Evolutionary conservation across 2,113 vertebrate genomes (phyloP).

Genomic region (Hyperopisus bebe): DNA sequence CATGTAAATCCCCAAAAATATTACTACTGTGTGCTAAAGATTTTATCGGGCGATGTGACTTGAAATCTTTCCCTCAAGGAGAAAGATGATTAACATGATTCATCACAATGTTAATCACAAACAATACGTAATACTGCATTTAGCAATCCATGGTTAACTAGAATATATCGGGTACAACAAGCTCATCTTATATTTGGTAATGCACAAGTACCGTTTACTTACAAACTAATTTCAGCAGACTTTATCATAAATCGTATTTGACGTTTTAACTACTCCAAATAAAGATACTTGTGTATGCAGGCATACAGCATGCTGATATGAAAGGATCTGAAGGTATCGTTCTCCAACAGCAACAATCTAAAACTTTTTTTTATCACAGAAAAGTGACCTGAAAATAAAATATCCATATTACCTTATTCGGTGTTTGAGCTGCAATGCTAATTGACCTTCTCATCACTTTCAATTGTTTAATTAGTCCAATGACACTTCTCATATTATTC

Average conservation of each 20-base stretch:
- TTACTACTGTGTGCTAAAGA: not conserved
- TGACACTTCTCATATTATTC: constrained; percentile 30
- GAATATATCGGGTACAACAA: not conserved
- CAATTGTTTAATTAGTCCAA: constrained; percentile 34
- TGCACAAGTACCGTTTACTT: not conserved
- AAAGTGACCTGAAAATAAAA: not conserved
- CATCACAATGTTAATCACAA: not conserved
- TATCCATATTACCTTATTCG: constrained; percentile 35
- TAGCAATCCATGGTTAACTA: not conserved
- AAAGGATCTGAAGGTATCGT: not conserved
- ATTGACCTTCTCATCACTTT: constrained; percentile 15
- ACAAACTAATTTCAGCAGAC: not conserved
- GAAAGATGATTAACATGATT: not conserved
- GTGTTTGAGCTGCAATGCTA: not conserved
- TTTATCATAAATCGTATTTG: not conserved
- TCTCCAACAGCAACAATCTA: not conserved
- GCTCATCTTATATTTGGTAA: not conserved
- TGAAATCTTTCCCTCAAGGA: not conserved
- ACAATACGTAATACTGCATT: not conserved
- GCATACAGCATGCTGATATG: not conserved
- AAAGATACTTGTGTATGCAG: not conserved
- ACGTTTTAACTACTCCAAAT: not conserved
- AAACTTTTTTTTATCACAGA: not conserved
- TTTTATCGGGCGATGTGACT: not conserved
- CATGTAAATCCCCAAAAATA: not conserved